phyloP scores from a whole-genome alignment of 2,113 vertebrate genomes.

The Gobius niger region DNA sequence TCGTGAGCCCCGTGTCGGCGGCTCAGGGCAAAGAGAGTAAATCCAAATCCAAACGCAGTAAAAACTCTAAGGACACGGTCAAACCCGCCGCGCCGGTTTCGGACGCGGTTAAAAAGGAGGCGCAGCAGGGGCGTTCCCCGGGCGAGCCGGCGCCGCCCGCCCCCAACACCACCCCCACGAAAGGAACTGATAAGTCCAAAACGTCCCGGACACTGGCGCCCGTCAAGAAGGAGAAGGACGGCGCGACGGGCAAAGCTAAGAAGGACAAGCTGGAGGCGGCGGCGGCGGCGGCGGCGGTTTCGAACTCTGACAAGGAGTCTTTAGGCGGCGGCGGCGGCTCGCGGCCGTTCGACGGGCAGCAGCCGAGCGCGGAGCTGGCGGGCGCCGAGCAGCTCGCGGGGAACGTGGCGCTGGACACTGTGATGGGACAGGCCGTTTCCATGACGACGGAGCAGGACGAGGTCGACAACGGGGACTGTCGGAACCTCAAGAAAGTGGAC shows the following conservation, averaged over 20 bases:
- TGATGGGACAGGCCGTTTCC: slow-evolving; percentile 82
- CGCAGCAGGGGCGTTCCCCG: slow-evolving; percentile 75
- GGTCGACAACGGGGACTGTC: slow-evolving; percentile 83
- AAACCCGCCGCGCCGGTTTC: slow-evolving; percentile 77
- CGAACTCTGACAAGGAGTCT: slow-evolving; percentile 82
- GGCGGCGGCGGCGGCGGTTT: slow-evolving; percentile 74
- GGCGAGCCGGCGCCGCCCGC: slow-evolving; percentile 56
- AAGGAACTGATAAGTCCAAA: slow-evolving; percentile 89
- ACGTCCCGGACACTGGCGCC: slow-evolving; percentile 80
- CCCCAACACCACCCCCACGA: slow-evolving; percentile 66
- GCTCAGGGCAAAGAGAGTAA: slow-evolving; percentile 93
- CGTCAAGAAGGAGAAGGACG: slow-evolving; percentile 94
- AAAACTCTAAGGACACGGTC: slow-evolving; percentile 89
- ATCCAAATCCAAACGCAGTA: slow-evolving; percentile 95
- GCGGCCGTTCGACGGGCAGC: slow-evolving; percentile 84
- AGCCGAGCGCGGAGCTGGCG: slow-evolving; percentile 76
- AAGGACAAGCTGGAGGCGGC: slow-evolving; percentile 89
- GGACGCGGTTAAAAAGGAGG: slow-evolving; percentile 89
- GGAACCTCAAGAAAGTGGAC: slow-evolving; percentile 86
- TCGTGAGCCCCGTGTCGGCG: slow-evolving; percentile 88
- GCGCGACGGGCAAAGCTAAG: slow-evolving; percentile 85
- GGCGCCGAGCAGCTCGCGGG: slow-evolving; percentile 85
- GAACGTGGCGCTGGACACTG: slow-evolving; percentile 85
- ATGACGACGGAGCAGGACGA: slow-evolving; percentile 89
- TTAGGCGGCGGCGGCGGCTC: slow-evolving; percentile 78